Base-by-base conservation (phyloP, 2,797 vertebrate genomes). In the Typhlichthys subterraneus region DNA sequence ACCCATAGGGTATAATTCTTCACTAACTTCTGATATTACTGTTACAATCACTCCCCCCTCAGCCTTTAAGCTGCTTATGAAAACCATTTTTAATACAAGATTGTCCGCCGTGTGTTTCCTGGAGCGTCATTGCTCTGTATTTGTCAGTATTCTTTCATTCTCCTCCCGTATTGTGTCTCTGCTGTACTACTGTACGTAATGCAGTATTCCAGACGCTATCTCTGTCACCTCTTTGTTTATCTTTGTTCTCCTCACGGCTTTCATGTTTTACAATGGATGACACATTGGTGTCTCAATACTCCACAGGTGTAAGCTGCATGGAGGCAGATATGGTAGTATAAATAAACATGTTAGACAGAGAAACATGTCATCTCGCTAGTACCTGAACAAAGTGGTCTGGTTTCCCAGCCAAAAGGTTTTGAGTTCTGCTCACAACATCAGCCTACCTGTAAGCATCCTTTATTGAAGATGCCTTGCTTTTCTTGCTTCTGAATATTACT, bases 71-170 rank as follows among this genome's bases (percentile, higher is more conserved):
- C 33, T 38, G 33, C 33, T 23, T 23, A 38, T 38, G 33, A 38
- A 6, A 31, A 31, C 31, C 13, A 31, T 29, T 12, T 12, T 33
- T 54, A 29, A 33, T 11, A 5, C 5, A 29, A 5, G 4, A 5
- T 33, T 12, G 8, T 8, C 12, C 15, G 1, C 19, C 57, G 9
- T 63, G 5, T 33, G 14, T 56, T 19, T 56, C 31, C 48, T 50
- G 12, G 6, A 53, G 51, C 48, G 42, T 48, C 0, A 19, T 49
- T 33, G 42, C 2, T 5, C 58, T 56, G 13, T 53, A 2, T 42
- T n/a, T 65, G 5, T 45, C 19, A 61, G 31, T 11, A n/a, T 14
- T 55, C 11, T 53, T 12, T 48, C 38, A 14, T 46, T 57, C n/a
- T 33, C 8, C 11, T 3, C 11, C n/a, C 2, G 14, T n/a, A 7